Conservation (phyloP, 2,797 vertebrate species). For the Neostethus bicornis region DNA sequence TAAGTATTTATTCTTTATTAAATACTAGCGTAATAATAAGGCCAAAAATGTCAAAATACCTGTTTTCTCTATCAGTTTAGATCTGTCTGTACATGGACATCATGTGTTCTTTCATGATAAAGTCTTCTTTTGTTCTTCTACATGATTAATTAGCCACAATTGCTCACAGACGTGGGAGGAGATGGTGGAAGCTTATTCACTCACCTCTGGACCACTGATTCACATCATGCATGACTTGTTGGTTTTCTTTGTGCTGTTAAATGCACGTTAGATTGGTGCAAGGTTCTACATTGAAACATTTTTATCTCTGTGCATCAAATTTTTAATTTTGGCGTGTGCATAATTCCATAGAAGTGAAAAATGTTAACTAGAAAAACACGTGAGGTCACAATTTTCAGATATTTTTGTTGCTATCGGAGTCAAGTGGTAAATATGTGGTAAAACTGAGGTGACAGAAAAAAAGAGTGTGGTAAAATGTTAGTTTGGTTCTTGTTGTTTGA, state of each 20-base stretch:
- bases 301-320: background rate
- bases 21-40: background rate
- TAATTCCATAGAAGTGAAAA: background rate
- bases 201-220: background rate
- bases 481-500: background rate
- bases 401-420: background rate
- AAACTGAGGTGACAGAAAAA: background rate
- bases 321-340: background rate
- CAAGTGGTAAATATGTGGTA: background rate
- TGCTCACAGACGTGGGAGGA: background rate
- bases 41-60: background rate
- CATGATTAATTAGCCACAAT: background rate
- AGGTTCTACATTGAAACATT: background rate
- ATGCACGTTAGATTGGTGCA: background rate
- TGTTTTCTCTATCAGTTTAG: background rate
- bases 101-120: background rate
- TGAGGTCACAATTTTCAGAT: background rate
- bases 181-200: background rate
- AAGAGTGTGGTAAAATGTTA: background rate
- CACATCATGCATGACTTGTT: background rate
- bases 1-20: background rate
- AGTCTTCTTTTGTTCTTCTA: background rate
- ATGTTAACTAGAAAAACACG: background rate
- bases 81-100: background rate
- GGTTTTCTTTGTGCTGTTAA: background rate